Evolutionary conservation across 2,888 invertebrate species (phyloP).

Genomic region (Boloria euphrosyne): DNA sequence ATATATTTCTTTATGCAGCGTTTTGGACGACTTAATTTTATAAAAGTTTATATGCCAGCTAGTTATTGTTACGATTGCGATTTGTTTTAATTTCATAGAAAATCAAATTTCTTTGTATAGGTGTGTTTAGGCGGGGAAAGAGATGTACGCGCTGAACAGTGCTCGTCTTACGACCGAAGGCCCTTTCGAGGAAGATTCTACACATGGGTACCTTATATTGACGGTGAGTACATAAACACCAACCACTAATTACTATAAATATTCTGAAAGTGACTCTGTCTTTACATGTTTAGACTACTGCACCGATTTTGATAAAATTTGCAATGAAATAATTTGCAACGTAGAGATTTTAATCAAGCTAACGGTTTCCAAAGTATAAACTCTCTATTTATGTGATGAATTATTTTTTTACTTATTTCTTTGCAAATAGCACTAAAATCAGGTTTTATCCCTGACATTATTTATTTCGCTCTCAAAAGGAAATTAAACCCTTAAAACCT

Average conservation of each 20-base stretch:
- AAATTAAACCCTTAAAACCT: too few relatives aligned
- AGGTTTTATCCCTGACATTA: too few relatives aligned
- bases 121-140: constrained; percentile 83
- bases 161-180: constrained; percentile 87
- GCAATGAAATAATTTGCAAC: not conserved
- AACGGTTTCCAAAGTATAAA: too few relatives aligned
- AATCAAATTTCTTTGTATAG: constrained; percentile 64
- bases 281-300: too few relatives aligned
- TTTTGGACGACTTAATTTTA: too few relatives aligned
- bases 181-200: constrained; percentile 88
- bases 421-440: too few relatives aligned
- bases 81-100: constrained; percentile 1
- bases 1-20: too few relatives aligned
- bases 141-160: constrained; percentile 88
- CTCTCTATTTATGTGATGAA: too few relatives aligned
- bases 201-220: constrained; percentile 90
- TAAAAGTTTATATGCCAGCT: too few relatives aligned
- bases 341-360: too few relatives aligned
- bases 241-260: not conserved
- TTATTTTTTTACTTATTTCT: too few relatives aligned
- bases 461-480: too few relatives aligned
- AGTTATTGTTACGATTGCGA: not conserved
- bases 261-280: not conserved
- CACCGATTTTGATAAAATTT: not conserved
- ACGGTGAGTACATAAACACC: constrained; percentile 81